A percentile compares a stretch with the other conserved stretches of the same genome.
Conservation (phyloP, 2,113 vertebrate species). For the Salvelinus alpinus region DNA sequence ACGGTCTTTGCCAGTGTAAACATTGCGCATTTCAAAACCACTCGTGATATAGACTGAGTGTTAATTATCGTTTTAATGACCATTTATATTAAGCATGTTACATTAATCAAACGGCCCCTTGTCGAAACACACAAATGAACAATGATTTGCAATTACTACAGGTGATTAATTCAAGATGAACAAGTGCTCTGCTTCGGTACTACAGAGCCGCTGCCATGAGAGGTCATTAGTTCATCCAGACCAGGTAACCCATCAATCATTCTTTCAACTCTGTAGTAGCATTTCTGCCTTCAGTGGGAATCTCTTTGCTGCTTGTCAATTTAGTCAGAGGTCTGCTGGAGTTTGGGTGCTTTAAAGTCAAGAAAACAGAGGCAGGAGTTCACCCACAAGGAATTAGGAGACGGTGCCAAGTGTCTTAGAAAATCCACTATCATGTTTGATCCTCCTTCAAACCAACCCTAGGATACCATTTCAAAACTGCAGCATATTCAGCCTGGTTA, state of each 20-base stretch:
- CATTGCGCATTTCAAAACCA: not conserved
- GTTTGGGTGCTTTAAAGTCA: conserved; percentile 1
- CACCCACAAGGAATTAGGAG: not conserved
- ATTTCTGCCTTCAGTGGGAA: not conserved
- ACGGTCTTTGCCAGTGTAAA: not conserved
- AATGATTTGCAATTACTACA: not conserved
- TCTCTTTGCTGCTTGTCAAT: conserved; percentile 2
- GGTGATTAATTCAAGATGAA: conserved; percentile 3
- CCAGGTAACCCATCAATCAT: conserved; percentile 55
- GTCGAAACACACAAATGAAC: no score
- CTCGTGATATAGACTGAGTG: not conserved
- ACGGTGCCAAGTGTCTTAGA: not conserved
- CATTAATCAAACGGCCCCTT: no score
- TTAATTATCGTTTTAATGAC: no score
- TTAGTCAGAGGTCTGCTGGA: conserved; percentile 8
- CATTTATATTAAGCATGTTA: no score
- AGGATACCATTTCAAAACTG: not conserved
- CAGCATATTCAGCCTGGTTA: not conserved
- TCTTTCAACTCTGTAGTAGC: not conserved
- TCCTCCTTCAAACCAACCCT: not conserved
- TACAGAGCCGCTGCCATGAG: conserved; percentile 23
- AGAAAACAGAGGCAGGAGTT: conserved; percentile 21
- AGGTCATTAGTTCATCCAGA: conserved; percentile 35
- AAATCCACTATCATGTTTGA: not conserved
- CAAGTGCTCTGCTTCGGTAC: conserved; percentile 18